Percentiles rank a stretch among this genome's conserved stretches.
phyloP scores from a whole-genome alignment of 2,113 vertebrate species.

The Tamias sibiricus region DNA sequence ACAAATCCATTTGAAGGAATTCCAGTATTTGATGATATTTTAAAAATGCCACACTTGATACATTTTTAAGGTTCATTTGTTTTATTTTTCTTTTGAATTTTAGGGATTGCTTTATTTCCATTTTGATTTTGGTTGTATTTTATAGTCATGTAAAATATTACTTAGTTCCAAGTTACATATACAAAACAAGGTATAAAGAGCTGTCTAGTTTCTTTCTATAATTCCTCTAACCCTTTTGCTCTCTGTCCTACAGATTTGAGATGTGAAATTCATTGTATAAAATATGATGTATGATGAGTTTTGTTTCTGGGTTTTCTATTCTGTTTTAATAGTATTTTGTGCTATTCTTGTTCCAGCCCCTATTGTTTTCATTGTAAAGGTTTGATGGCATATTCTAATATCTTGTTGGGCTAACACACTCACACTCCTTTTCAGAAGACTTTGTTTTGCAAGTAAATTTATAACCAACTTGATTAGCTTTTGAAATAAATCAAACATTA shows the following conservation, averaged over 20 bases:
- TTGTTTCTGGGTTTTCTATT: neutral
- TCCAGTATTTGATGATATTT: neutral
- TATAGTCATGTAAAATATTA: neutral
- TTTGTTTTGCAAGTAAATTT: conserved; percentile 25
- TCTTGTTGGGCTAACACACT: neutral
- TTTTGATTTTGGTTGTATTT: conserved; percentile 11
- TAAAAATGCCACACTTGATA: neutral
- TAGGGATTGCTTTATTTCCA: neutral
- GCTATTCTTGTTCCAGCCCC: neutral
- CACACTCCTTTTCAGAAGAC: neutral
- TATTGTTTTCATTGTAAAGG: neutral
- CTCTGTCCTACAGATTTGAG: neutral
- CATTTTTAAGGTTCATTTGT: neutral
- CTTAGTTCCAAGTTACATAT: neutral
- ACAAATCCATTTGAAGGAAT: conserved; percentile 14
- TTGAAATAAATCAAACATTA: conserved; percentile 15
- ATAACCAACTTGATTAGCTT: neutral
- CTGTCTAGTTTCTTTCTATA: neutral
- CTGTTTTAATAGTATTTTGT: neutral
- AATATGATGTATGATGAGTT: neutral
- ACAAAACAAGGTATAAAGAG: neutral
- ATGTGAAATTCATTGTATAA: neutral
- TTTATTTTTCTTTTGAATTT: neutral
- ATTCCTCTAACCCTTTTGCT: neutral
- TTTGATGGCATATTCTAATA: neutral